Base-by-base conservation (phyloP, 1,140 invertebrate genomes). In the Drepana arcuata region DNA sequence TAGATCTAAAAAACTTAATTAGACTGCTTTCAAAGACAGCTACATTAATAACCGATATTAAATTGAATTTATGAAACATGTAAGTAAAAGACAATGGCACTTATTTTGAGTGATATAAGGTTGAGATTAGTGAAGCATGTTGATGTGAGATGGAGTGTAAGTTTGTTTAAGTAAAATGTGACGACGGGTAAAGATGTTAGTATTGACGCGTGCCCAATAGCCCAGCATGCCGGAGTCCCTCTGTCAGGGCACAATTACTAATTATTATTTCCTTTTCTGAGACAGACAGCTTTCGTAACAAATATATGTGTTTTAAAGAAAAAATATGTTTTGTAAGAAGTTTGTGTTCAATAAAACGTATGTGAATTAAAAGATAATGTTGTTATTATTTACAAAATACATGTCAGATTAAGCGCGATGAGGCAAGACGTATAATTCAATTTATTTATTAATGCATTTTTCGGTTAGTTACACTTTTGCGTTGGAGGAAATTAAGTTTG, bases 1-100 rank as follows among this genome's bases (percentile, higher is more conserved):
- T 75, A 71, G 62, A 52, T 60, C 51, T 57, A 70, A 77, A 75
- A 78, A 81, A 78, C 67, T 66, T 77, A 77, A 75, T 74, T 75
- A 78, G 71, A 54, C 67, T 63, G 67, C 71, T 78, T 65, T 81
- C 68, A 70, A 72, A 70, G 65, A 69, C 64, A 61, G 50, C 41
- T 60, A 61, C 56, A 49, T 55, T 39, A 40, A 45, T 48, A 56
- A 44, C 59, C 52, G 52, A 12, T 43, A 32, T 41, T 27, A 29
- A 10, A 7, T 32, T 28, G 41, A 18, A 9, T 10, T 7, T 7
- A 26, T 15, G 7, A 18, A 34, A 31, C 13, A 14, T 13, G 6
- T 26, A 2, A 6, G n/a, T 10, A 26, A 10, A 6, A 7, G n/a
- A n/a, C n/a, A 35, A 38, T 48, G 36, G 21, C 10, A 24, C 33